phyloP scores from a whole-genome alignment of 2,888 invertebrate genomes.

The Venustoraphidia nigricollis region DNA sequence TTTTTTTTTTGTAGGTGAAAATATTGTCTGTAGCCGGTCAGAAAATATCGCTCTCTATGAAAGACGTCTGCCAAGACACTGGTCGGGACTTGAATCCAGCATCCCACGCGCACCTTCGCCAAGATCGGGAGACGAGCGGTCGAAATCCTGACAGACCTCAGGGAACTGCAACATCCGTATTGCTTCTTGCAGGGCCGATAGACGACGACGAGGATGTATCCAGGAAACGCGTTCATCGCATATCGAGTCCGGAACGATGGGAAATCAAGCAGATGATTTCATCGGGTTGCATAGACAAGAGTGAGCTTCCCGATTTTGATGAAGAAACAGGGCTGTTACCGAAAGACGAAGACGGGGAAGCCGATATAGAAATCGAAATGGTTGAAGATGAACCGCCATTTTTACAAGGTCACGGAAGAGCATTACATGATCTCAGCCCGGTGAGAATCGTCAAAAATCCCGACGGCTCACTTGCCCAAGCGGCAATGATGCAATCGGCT shows the following conservation, averaged over 20 bases:
- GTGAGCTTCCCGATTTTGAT: conserved; percentile 93
- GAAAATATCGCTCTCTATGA: conserved; percentile 91
- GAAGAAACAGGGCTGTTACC: conserved; percentile 87
- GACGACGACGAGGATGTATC: conserved; percentile 71
- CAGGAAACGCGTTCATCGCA: conserved; percentile 71
- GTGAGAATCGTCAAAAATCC: conserved; percentile 97
- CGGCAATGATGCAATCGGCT: conserved; percentile 99
- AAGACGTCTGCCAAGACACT: conserved; percentile 91
- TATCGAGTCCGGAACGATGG: conserved; percentile 95
- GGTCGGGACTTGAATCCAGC: conserved; percentile 90
- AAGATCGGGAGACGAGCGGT: conserved; percentile 48
- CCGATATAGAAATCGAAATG: conserved; percentile 94
- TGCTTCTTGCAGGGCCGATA: conserved; percentile 25
- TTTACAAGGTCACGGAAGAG: conserved; percentile 81
- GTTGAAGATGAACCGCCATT: conserved; percentile 99
- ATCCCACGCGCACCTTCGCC: conserved; percentile 45
- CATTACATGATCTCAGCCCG: conserved; percentile 82
- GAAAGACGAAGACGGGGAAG: conserved; percentile 86
- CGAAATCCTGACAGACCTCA: conserved; percentile 89
- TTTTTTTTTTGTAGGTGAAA: conserved; percentile 42
- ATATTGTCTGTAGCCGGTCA: conserved; percentile 86
- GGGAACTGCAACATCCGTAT: conserved; percentile 34
- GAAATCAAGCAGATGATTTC: conserved; percentile 96
- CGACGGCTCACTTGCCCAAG: conserved; percentile 95
- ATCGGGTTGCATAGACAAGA: conserved; percentile 80